Conservation (phyloP, 2,888 invertebrate species). For the Caenorhabditis japonica region DNA sequence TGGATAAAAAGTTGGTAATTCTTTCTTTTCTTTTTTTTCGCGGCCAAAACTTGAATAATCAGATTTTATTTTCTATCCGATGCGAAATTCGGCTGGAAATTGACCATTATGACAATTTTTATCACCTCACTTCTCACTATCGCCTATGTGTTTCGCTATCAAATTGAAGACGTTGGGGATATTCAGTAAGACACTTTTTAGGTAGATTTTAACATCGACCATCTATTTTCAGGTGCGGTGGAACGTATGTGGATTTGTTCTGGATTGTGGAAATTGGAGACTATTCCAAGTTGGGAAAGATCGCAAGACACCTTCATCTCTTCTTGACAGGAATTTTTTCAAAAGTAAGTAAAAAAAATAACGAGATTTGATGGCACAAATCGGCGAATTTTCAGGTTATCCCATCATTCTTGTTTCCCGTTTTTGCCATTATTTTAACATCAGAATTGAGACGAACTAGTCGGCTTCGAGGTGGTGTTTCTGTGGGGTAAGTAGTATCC, state of each 20-base stretch:
- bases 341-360: background rate
- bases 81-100: background rate
- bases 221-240: too few relatives aligned
- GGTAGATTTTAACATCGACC: too few relatives aligned
- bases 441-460: background rate
- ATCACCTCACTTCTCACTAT: constrained; percentile 9
- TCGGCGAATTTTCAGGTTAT: background rate
- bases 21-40: too few relatives aligned
- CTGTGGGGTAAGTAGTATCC: background rate
- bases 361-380: background rate
- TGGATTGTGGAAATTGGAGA: background rate
- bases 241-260: background rate
- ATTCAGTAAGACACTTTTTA: too few relatives aligned
- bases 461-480: background rate
- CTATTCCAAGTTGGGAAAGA: background rate
- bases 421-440: background rate
- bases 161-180: background rate
- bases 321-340: constrained; percentile 8
- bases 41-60: background rate
- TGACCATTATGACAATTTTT: background rate
- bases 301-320: constrained; percentile 1
- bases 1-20: background rate
- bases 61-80: constrained; percentile 8
- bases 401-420: constrained; percentile 2
- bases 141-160: constrained; percentile 9